phyloP scores from a whole-genome alignment of 2,113 vertebrate species.

The Callaeas wilsoni region DNA sequence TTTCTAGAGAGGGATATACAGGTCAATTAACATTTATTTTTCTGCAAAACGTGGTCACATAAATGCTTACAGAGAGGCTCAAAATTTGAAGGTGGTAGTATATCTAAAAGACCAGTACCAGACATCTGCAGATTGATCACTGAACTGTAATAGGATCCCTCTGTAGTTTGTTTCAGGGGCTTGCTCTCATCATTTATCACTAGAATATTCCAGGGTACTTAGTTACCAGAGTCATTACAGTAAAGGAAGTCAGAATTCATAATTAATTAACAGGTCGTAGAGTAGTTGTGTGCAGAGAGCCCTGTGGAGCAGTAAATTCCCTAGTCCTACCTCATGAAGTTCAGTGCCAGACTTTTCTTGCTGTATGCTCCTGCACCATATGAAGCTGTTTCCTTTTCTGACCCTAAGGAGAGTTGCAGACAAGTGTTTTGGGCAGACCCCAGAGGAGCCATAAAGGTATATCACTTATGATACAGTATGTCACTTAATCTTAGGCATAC shows the following conservation, averaged over 20 bases:
- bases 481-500: neutral
- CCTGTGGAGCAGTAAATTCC: conserved; percentile 47
- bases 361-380: neutral
- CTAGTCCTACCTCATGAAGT: conserved; percentile 34
- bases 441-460: neutral
- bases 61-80: neutral
- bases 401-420: conserved; percentile 40
- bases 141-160: neutral
- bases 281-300: conserved; percentile 13
- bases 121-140: neutral
- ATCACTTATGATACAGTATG: conserved; percentile 22
- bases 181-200: conserved; percentile 15
- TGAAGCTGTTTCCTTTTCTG: conserved; percentile 34
- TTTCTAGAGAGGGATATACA: neutral
- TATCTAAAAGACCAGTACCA: neutral
- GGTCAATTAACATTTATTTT: neutral
- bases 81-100: neutral
- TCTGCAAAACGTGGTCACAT: neutral
- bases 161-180: neutral
- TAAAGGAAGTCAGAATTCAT: conserved; percentile 50
- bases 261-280: conserved; percentile 56
- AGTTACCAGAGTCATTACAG: neutral
- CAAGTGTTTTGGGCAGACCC: neutral
- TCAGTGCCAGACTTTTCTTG: neutral
- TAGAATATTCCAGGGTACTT: conserved; percentile 1